Conservation (phyloP, 1,140 invertebrate species). For the Tetraneura akinire region DNA sequence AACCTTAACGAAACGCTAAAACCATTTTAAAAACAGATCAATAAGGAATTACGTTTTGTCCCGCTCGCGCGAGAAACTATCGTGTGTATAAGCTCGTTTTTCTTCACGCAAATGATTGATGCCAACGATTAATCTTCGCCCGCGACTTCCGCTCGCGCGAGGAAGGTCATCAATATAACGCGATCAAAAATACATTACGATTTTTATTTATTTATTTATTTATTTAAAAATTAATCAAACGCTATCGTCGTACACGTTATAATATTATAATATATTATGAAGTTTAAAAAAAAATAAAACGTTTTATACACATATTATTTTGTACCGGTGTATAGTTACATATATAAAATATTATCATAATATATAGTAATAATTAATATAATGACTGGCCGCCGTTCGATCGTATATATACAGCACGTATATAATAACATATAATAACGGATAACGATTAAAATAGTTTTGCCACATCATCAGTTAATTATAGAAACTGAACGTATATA, state of each 20-base stretch:
- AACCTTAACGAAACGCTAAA: slow-evolving; percentile 21
- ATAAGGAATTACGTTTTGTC: slow-evolving; percentile 34
- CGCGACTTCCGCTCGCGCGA: not conserved
- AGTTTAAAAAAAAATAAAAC: not conserved
- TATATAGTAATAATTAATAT: not conserved
- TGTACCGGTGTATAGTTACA: not conserved
- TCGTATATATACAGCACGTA: too few species aligned
- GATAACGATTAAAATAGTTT: slow-evolving; percentile 37
- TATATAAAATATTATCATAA: not conserved
- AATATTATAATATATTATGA: not conserved
- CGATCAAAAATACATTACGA: slow-evolving; percentile 32
- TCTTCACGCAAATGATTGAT: slow-evolving; percentile 25
- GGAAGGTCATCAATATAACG: slow-evolving; percentile 38
- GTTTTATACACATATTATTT: too few species aligned
- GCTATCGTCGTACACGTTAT: too few species aligned
- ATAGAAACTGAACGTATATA: slow-evolving; percentile 35
- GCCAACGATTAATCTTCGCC: slow-evolving; percentile 30
- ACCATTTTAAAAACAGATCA: slow-evolving; percentile 31
- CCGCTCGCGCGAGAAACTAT: slow-evolving; percentile 5
- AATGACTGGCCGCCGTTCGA: too few species aligned
- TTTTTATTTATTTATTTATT: not conserved
- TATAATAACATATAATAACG: not conserved
- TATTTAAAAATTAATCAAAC: slow-evolving; percentile 35
- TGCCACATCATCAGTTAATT: slow-evolving; percentile 49
- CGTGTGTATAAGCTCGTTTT: slow-evolving; percentile 14